Conservation (phyloP, 2,888 invertebrate genomes). For the Helleia helle region DNA sequence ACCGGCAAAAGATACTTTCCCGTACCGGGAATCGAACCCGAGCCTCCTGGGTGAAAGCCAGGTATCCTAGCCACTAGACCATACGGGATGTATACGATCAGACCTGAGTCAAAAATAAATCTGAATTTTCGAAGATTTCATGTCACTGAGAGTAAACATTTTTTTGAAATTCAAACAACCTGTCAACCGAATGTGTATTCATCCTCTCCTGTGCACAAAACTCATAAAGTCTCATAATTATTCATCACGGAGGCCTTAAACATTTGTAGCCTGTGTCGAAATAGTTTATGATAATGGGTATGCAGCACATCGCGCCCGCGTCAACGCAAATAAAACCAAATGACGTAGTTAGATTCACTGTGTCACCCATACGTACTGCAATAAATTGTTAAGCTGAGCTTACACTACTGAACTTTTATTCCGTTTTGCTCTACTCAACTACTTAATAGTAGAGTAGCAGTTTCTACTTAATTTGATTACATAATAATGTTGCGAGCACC, state of each 20-base stretch:
- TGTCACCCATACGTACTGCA: no score
- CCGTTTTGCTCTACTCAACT: no score
- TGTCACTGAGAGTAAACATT: no score
- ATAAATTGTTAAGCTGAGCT: no score
- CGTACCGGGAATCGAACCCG: conserved; percentile 84
- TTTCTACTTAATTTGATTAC: no score
- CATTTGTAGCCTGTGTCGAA: not conserved
- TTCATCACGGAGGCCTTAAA: not conserved
- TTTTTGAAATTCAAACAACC: no score
- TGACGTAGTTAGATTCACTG: not conserved
- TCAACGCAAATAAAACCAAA: conserved; percentile 4
- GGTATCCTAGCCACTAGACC: conserved; percentile 82
- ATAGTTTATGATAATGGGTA: not conserved
- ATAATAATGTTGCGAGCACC: no score
- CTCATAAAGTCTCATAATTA: not conserved
- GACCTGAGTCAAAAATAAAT: no score
- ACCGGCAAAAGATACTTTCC: conserved; percentile 58
- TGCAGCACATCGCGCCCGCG: not conserved
- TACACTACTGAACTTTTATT: not conserved
- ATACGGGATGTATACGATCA: conserved; percentile 74
- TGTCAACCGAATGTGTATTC: no score
- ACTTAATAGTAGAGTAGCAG: no score
- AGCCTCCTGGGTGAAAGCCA: conserved; percentile 83
- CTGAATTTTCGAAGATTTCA: no score
- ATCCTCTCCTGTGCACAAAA: not conserved